Evolutionary conservation across 2,113 vertebrate genomes (phyloP).

Genomic region (Mohoua ochrocephala): DNA sequence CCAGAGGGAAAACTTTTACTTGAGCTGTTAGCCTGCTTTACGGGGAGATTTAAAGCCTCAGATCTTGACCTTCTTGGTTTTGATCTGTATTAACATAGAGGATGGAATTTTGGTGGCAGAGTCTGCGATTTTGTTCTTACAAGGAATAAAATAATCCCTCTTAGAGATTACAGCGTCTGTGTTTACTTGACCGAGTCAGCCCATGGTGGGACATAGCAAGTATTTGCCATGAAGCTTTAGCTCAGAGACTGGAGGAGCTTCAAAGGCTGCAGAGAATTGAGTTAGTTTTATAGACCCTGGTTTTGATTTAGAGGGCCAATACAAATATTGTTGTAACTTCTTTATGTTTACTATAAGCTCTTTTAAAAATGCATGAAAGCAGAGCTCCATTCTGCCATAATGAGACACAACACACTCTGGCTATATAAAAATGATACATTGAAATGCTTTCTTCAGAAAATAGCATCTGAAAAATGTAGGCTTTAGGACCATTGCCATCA

Average conservation of each 20-base stretch:
- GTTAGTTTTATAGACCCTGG: slow-evolving; percentile 63
- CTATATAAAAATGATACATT: slow-evolving; percentile 51
- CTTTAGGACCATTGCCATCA: not conserved
- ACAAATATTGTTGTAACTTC: slow-evolving; percentile 36
- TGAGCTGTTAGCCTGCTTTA: not conserved
- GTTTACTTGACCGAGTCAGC: not conserved
- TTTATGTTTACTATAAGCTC: slow-evolving; percentile 27
- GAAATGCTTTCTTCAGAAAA: slow-evolving; percentile 41
- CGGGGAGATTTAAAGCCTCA: not conserved
- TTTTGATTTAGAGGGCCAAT: slow-evolving; percentile 70
- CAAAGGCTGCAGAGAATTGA: slow-evolving; percentile 31
- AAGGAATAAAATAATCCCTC: not conserved
- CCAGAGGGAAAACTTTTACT: not conserved
- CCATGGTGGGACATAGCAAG: not conserved
- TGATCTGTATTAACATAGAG: not conserved
- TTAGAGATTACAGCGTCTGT: not conserved
- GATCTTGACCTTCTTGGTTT: not conserved
- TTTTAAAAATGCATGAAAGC: slow-evolving; percentile 64
- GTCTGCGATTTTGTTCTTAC: not conserved
- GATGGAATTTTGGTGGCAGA: not conserved
- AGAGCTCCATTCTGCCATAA: slow-evolving; percentile 9
- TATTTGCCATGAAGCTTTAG: slow-evolving; percentile 7
- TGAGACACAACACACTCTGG: not conserved
- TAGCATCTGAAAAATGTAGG: not conserved
- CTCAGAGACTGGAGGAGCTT: slow-evolving; percentile 23